Evolutionary conservation across 2,113 vertebrate species (phyloP), one percentile per base, ranked within the genome.

Genomic region (Siniperca knerii): DNA sequence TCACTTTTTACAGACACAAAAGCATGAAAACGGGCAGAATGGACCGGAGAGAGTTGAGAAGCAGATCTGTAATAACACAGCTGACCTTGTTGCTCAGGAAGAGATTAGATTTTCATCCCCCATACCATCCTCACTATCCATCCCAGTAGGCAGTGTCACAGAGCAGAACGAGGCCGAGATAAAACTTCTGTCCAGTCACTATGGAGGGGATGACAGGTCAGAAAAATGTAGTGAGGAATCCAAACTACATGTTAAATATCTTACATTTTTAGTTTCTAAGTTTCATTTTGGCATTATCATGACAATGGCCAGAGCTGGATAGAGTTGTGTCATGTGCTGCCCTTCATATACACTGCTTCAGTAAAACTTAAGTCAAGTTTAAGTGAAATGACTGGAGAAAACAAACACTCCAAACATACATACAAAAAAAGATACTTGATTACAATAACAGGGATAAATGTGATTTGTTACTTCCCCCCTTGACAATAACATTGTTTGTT

Each of bases 151-250:
- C 2, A 3, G 4, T 0, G 48, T 74, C 33, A 1, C 42, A 71
- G 79, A 87, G 15, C 69, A 7, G 18, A 62, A 29, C 0, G 25
- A 81, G 46, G 44, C 73, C 1, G 77, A 80, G 70, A 58, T 54
- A 37, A 20, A 67, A 25, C 62, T 55, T 52, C 70, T 61, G 52
- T 61, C 60, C 33, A 64, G 54, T 44, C 25, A 29, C 29, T 35
- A 58, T 75, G 82, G 15, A 72, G 69, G 4, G 8, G 23, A 66
- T 23, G 54, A 83, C 70, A 91, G 85, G 93, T 92, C 9, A 86
- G 89, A 57, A 35, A 33, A 50, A 57, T 61, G 1, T 52, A 55
- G 16, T 20, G 16, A 69, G 6, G 15, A 54, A 75, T 72, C 42
- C 7, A 67, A 33, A 75, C 1, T 48, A 33, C 46, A 29, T 62